phyloP scores from a whole-genome alignment of 2,113 vertebrate genomes.

The Acinonyx jubatus region DNA sequence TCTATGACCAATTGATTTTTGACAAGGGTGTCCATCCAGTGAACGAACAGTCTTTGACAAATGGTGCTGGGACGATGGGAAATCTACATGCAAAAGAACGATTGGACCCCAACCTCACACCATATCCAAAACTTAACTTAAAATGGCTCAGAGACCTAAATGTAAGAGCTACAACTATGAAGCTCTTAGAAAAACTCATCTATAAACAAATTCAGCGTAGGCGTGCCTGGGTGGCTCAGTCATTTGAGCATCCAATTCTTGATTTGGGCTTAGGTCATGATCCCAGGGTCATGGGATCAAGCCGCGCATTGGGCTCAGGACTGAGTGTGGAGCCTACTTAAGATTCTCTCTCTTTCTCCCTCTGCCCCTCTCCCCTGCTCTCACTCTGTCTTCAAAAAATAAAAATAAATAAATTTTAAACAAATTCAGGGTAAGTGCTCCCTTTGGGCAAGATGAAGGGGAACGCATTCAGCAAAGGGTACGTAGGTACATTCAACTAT shows the following conservation, averaged over 20 bases:
- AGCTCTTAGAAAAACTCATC: neutral
- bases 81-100: neutral
- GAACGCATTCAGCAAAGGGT: neutral
- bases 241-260: too few relatives aligned
- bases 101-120: neutral
- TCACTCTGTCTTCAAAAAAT: too few relatives aligned
- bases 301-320: too few relatives aligned
- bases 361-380: too few relatives aligned
- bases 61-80: neutral
- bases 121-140: neutral
- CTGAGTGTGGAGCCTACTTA: too few relatives aligned
- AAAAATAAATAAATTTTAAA: neutral
- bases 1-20: neutral
- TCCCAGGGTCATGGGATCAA: too few relatives aligned
- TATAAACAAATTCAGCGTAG: neutral
- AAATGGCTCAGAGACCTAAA: neutral
- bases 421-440: neutral
- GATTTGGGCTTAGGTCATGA: too few relatives aligned
- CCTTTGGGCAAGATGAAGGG: neutral
- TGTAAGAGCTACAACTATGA: neutral
- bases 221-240: too few relatives aligned
- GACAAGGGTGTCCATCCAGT: neutral
- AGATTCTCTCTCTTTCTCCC: too few relatives aligned
- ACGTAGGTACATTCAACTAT: neutral
- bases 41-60: neutral